Conservation (phyloP, 2,797 vertebrate species). For the Pipistrellus kuhlii region DNA sequence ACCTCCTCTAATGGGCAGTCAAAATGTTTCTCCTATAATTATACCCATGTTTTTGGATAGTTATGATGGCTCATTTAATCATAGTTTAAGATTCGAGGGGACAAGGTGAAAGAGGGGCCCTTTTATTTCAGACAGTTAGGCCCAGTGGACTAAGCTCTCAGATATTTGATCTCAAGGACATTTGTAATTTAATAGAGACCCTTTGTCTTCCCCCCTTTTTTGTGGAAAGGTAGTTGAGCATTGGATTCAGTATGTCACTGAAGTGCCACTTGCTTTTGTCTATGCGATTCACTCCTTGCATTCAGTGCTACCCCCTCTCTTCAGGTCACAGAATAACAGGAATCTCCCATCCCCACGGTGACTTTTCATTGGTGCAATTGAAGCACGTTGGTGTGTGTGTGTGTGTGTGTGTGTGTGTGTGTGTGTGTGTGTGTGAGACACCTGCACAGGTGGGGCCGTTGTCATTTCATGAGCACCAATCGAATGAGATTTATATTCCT, state of each 20-base stretch:
- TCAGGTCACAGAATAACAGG: background rate
- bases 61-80: conserved; percentile 75
- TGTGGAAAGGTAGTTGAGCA: background rate
- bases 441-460: background rate
- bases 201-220: background rate
- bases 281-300: background rate
- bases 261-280: background rate
- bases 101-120: conserved; percentile 16
- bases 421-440: background rate
- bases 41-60: conserved; percentile 70
- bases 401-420: background rate
- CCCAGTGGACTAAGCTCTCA: conserved; percentile 45
- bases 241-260: background rate
- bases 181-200: background rate
- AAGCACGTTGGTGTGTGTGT: background rate
- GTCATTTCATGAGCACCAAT: background rate
- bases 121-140: conserved; percentile 70
- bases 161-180: background rate
- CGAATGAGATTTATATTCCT: background rate
- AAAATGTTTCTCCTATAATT: background rate
- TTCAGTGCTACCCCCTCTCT: background rate
- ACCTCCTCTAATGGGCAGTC: background rate
- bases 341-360: background rate
- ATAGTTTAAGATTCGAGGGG: conserved; percentile 26
- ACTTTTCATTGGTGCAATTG: background rate